Percentiles rank a stretch among this genome's conserved stretches.
phyloP scores from a whole-genome alignment of 2,888 invertebrate genomes.

The Sesamia inferens region DNA sequence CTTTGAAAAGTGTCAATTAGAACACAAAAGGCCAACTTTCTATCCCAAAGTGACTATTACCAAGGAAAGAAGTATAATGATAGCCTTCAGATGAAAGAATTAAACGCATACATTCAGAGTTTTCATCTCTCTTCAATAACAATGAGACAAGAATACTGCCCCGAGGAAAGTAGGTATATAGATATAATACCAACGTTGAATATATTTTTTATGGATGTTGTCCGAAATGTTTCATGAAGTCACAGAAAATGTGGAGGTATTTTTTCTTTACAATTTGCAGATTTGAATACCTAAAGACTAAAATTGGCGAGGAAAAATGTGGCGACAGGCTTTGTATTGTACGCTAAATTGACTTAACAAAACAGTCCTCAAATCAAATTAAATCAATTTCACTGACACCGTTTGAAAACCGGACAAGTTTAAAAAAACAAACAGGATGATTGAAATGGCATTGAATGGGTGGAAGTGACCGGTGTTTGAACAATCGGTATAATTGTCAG shows the following conservation, averaged over 20 bases:
- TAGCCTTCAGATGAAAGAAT: constrained; percentile 60
- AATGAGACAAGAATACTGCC: constrained; percentile 48
- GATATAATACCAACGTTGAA: constrained; percentile 27
- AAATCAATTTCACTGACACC: constrained; percentile 25
- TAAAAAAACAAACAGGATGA: constrained; percentile 40
- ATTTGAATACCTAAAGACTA: constrained; percentile 6
- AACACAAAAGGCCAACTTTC: constrained; percentile 69
- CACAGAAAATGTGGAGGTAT: constrained; percentile 13
- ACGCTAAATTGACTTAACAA: constrained; percentile 15
- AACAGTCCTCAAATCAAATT: constrained; percentile 17
- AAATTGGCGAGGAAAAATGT: constrained; percentile 6
- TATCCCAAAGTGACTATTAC: constrained; percentile 64
- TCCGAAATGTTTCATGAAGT: constrained; percentile 28
- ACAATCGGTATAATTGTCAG: constrained; percentile 75
- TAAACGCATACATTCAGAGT: constrained; percentile 60
- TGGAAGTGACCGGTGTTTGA: constrained; percentile 69
- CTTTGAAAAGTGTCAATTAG: constrained; percentile 70
- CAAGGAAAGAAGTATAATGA: constrained; percentile 60
- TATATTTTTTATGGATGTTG: constrained; percentile 27
- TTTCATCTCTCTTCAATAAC: constrained; percentile 52
- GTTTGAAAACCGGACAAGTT: constrained; percentile 32
- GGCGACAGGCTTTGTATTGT: constrained; percentile 1
- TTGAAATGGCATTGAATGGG: constrained; percentile 72
- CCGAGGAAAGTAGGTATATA: constrained; percentile 17
- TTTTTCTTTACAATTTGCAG: constrained; percentile 5